phyloP scores from a whole-genome alignment of 1,140 invertebrate genomes.

The Lucilia cuprina region DNA sequence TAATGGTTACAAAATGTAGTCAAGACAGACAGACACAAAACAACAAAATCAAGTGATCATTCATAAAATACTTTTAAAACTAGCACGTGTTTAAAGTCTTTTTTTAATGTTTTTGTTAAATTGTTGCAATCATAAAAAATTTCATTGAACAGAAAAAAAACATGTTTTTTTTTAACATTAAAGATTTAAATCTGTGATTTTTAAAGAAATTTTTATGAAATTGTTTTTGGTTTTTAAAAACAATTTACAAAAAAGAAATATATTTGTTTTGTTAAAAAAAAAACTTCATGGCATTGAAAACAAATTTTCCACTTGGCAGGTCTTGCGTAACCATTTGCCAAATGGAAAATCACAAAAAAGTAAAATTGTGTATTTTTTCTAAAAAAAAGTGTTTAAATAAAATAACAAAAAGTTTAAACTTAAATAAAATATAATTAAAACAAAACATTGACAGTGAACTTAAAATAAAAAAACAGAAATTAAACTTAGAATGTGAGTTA shows the following conservation, averaged over 20 bases:
- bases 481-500: too few relatives aligned
- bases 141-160: neutral
- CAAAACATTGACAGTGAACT: constrained; percentile 29
- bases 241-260: neutral
- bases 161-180: neutral
- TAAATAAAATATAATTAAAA: constrained; percentile 3
- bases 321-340: constrained; percentile 23
- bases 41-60: neutral
- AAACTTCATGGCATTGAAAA: constrained; percentile 28
- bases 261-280: too few relatives aligned
- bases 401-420: neutral
- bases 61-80: neutral
- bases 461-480: neutral
- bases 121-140: neutral
- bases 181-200: neutral
- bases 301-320: constrained; percentile 28
- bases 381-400: neutral
- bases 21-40: neutral
- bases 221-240: neutral
- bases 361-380: neutral
- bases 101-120: neutral
- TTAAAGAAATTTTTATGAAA: neutral
- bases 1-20: neutral
- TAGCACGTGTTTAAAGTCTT: neutral
- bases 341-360: constrained; percentile 22